These are phyloP conservation scores for Latrodectus hesperus DNA, from an alignment of 2,888 invertebrate species.

Conservation along the genomic window DNA sequence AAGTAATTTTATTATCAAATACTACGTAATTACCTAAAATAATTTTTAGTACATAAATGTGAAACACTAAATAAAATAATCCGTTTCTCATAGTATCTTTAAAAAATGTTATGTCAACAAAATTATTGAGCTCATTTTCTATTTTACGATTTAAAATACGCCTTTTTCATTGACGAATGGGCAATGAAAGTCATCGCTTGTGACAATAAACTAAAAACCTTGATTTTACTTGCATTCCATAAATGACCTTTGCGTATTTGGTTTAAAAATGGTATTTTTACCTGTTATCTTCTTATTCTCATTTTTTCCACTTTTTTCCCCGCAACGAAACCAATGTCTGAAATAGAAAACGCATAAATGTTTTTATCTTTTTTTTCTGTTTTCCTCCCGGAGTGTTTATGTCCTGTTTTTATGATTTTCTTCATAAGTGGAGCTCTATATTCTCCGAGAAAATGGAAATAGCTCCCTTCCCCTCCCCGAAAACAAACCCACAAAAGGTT, in stretches of 20 bases:
- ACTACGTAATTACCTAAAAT: no score
- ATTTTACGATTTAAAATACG: no score
- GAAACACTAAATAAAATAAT: no score
- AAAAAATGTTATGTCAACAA: no score
- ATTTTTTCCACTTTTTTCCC: neutral
- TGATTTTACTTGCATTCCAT: no score
- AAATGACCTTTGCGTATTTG: conserved; percentile 10
- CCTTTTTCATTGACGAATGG: no score
- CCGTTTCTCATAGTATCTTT: no score
- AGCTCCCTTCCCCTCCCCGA: neutral
- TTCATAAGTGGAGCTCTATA: conserved; percentile 30
- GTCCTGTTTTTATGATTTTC: neutral
- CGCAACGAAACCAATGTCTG: neutral
- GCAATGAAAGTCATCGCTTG: no score
- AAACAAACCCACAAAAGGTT: conserved; percentile 41
- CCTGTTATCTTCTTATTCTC: neutral
- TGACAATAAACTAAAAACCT: no score
- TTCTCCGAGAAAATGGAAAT: conserved; percentile 15
- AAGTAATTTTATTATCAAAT: no score
- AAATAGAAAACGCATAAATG: conserved; percentile 40
- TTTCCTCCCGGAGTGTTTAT: conserved; percentile 18
- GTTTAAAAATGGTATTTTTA: neutral
- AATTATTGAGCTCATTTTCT: no score
- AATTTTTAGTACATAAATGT: no score
- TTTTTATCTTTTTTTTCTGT: conserved; percentile 14